Percentiles rank a stretch among this genome's conserved stretches.
Conservation (phyloP, 2,888 invertebrate genomes). For the Plusia festucae region DNA sequence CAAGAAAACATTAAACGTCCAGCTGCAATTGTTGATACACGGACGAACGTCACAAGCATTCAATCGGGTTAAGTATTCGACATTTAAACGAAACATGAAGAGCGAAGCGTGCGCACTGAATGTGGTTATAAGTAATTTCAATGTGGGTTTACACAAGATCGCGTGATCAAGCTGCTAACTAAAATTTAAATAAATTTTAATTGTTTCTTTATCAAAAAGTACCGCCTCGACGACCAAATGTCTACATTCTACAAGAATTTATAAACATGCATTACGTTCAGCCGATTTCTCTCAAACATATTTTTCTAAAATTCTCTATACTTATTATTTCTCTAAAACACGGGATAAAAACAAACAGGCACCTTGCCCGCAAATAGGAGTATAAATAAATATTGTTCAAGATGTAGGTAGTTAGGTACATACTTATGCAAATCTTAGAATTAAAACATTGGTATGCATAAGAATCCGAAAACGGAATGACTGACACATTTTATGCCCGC, state of each 20-base stretch:
- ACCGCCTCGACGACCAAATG: not conserved
- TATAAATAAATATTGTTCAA: not conserved
- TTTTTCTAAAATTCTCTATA: too few species aligned
- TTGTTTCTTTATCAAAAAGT: not conserved
- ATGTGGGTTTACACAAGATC: not conserved
- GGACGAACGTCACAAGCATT: slow-evolving; percentile 12
- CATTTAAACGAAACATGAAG: slow-evolving; percentile 9
- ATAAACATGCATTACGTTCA: not conserved
- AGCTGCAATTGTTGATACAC: slow-evolving; percentile 30
- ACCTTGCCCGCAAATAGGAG: not conserved
- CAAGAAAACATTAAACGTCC: slow-evolving; percentile 17
- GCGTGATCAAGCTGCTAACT: slow-evolving; percentile 6
- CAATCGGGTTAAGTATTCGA: slow-evolving; percentile 16
- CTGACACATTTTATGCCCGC: not conserved
- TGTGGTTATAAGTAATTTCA: too few species aligned
- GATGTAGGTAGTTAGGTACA: too few species aligned
- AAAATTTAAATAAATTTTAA: slow-evolving; percentile 7
- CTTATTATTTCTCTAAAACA: too few species aligned
- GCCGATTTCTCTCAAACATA: not conserved
- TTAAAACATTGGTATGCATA: not conserved
- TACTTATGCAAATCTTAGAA: not conserved
- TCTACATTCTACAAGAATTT: not conserved
- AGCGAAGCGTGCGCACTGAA: slow-evolving; percentile 3
- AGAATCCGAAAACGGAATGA: not conserved
- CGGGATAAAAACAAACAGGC: not conserved